phyloP scores from a whole-genome alignment of 2,113 vertebrate genomes.

The Scartelaos histophorus region DNA sequence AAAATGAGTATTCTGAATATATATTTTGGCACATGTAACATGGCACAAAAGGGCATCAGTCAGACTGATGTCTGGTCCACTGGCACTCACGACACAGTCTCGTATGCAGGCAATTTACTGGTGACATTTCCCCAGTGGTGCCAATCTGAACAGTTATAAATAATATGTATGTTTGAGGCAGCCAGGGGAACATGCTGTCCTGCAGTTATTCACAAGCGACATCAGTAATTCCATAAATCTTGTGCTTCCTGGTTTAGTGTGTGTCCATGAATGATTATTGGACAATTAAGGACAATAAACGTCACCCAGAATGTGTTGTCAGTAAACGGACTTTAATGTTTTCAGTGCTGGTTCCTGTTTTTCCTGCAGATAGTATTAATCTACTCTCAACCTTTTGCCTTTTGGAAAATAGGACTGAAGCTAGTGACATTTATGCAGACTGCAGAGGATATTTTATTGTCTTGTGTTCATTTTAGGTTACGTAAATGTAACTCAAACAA shows the following conservation, averaged over 20 bases:
- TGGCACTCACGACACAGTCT: neutral
- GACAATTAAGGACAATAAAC: neutral
- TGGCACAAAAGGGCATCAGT: neutral
- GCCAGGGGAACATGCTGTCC: neutral
- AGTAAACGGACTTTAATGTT: neutral
- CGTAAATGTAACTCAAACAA: neutral
- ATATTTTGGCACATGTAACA: too few species aligned
- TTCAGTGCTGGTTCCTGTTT: neutral
- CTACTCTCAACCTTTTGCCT: neutral
- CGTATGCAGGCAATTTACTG: conserved; percentile 12
- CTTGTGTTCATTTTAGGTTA: neutral
- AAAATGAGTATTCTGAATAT: too few species aligned
- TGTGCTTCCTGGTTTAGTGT: conserved; percentile 20
- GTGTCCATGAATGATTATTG: conserved; percentile 1
- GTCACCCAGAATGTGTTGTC: neutral
- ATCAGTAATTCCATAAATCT: conserved; percentile 24
- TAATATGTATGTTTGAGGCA: conserved; percentile 12
- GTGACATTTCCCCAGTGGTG: conserved; percentile 20
- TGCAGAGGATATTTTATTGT: neutral
- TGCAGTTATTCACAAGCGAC: neutral
- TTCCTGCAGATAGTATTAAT: neutral
- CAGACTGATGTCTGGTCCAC: neutral
- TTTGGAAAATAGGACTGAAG: neutral
- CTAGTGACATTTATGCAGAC: neutral
- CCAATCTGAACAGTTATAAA: conserved; percentile 22